A percentile compares a stretch with the other conserved stretches of the same genome.
These are phyloP conservation scores for Diadema setosum DNA, from an alignment of 35 echinoderm and acorn worm species.

Conservation along the genomic window DNA sequence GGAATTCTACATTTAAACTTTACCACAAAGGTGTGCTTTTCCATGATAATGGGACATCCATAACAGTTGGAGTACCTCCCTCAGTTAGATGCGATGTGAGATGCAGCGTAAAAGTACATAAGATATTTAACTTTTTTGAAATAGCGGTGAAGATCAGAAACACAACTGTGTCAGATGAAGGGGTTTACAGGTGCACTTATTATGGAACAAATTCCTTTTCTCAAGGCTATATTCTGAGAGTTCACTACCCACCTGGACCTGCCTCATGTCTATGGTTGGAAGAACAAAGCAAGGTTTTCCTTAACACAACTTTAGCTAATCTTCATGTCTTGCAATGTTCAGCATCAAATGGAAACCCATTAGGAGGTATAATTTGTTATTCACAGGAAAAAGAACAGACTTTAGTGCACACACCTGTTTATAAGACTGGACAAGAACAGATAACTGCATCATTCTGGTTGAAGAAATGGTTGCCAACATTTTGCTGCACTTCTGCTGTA, in stretches of 20 bases:
- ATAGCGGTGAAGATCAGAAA: not conserved
- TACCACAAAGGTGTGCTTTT: not conserved
- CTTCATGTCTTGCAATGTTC: not conserved
- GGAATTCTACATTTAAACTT: not conserved
- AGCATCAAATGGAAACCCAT: not conserved
- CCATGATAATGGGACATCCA: not conserved
- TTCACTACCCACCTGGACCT: not conserved
- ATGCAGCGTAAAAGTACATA: too few species aligned
- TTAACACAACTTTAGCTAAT: not conserved
- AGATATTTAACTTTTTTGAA: not conserved
- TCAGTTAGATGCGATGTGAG: too few species aligned
- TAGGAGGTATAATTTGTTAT: not conserved
- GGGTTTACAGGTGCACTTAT: too few species aligned
- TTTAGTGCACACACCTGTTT: not conserved
- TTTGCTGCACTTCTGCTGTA: not conserved
- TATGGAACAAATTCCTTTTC: too few species aligned
- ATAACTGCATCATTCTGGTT: not conserved
- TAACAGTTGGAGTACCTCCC: too few species aligned
- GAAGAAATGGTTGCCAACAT: not conserved
- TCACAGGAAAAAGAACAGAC: not conserved
- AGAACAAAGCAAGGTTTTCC: not conserved
- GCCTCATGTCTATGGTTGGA: not conserved
- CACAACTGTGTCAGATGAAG: not conserved
- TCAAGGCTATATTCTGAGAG: too few species aligned
- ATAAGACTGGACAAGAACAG: not conserved